Conservation (phyloP, 2,797 vertebrate genomes). For the Acestrorhynchus altus region DNA sequence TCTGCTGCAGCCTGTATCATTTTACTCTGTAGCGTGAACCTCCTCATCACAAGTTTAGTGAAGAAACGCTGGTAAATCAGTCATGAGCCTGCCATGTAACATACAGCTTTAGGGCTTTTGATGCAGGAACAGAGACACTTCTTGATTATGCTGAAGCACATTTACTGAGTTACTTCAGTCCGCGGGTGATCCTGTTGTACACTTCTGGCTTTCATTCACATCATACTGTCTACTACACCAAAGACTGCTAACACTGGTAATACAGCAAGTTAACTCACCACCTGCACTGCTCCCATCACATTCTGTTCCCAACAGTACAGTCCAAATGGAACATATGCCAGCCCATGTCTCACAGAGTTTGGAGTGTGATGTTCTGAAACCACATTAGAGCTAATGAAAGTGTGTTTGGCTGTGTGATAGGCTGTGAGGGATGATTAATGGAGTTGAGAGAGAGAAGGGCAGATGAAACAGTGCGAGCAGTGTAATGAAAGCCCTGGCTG, state of each 20-base stretch:
- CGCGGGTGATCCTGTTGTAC: background rate
- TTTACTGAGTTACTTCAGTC: slow-evolving; percentile 7
- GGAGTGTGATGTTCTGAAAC: slow-evolving; percentile 42
- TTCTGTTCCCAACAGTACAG: background rate
- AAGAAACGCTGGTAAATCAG: slow-evolving; percentile 36
- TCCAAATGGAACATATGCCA: slow-evolving; percentile 20
- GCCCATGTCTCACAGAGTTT: slow-evolving; percentile 31
- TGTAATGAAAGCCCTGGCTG: slow-evolving; percentile 62
- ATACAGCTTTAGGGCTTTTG: slow-evolving; percentile 25
- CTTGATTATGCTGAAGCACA: background rate
- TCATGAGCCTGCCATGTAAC: slow-evolving; percentile 25
- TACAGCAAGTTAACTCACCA: background rate
- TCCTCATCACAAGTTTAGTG: slow-evolving; percentile 24
- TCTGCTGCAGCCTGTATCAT: slow-evolving; percentile 20
- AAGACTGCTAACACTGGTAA: background rate
- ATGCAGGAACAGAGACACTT: slow-evolving; percentile 11
- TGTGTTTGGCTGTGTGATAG: slow-evolving; percentile 48
- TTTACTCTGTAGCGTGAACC: slow-evolving; percentile 1
- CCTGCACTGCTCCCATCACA: too few species aligned
- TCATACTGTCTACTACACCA: background rate
- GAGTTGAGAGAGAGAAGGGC: slow-evolving; percentile 47
- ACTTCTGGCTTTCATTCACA: background rate
- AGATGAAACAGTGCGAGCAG: slow-evolving; percentile 55
- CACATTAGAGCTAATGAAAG: slow-evolving; percentile 58
- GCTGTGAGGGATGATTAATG: slow-evolving; percentile 49